Evolutionary conservation across 2,797 vertebrate genomes (phyloP).

Genomic region (Botia kubotai): DNA sequence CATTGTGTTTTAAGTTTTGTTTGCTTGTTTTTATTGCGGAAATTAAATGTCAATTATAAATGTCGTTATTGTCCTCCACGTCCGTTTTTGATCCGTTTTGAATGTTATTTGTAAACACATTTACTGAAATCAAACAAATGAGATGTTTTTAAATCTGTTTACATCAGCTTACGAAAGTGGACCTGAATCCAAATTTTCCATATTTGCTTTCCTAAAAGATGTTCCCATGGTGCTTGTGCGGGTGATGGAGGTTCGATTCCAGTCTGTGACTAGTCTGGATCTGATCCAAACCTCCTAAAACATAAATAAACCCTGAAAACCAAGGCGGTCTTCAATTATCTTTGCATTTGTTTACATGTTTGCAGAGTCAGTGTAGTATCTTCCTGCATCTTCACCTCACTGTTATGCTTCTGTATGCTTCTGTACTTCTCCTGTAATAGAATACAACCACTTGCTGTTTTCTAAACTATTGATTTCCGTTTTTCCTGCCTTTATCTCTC

Average conservation of each 20-base stretch:
- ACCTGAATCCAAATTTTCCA: too few species aligned
- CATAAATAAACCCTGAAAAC: background rate
- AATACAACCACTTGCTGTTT: conserved; percentile 51
- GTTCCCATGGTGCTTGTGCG: too few species aligned
- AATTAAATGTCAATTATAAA: background rate
- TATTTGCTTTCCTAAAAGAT: too few species aligned
- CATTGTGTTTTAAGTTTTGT: background rate
- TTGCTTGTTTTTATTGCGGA: background rate
- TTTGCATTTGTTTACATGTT: conserved; percentile 15
- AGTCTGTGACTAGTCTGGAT: too few species aligned
- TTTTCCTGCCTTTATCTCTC: conserved; percentile 7
- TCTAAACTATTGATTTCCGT: conserved; percentile 52
- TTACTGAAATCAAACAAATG: conserved; percentile 22
- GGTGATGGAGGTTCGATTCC: too few species aligned
- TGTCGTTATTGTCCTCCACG: conserved; percentile 14
- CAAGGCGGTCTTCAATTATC: background rate
- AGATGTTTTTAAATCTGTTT: background rate
- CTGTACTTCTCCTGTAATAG: conserved; percentile 38
- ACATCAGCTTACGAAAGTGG: too few species aligned
- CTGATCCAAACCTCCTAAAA: too few species aligned
- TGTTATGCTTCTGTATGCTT: conserved; percentile 29
- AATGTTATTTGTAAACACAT: background rate
- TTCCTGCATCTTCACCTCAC: conserved; percentile 22
- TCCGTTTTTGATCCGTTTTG: conserved; percentile 7
- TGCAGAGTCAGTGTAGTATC: conserved; percentile 22